Evolutionary conservation across 2,797 vertebrate genomes (phyloP), one percentile per base, ranked within the genome.

Genomic region (Pipistrellus kuhlii): DNA sequence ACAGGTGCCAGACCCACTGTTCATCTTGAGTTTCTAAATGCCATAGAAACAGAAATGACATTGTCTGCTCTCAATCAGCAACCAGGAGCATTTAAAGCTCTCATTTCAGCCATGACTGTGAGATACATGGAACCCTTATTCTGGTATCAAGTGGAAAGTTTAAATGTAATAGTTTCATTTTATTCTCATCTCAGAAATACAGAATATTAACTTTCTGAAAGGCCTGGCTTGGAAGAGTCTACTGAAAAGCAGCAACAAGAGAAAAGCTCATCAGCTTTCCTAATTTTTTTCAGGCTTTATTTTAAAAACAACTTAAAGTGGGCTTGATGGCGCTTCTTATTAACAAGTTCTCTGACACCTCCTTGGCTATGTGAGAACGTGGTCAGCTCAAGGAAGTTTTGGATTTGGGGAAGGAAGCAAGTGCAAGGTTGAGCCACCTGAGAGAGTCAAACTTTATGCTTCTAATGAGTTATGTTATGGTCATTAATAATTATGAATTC

Each of bases 41-140:
- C 48, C 69, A 78, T 1, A 73, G 81, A 80, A 76, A 91, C 48
- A 78, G 84, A 92, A 95, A 77, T 64, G 59, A 55, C 85, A 93
- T 51, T 4, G 25, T 69, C 55, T 90, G 14, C 62, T 57, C 27
- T 83, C 46, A 41, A 3, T 20, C 69, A 82, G 41, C 41, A 72
- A 66, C 25, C 0, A 0, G 12, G n/a, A 87, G 27, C 41, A 81
- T 69, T 51, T 44, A 8, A 57, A 73, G 51, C 77, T 64, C 23
- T 51, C 17, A 44, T 57, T 95, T 86, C 68, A 82, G 66, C 41
- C 55, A 41, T 6, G 53, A 77, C 51, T 14, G 12, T 25, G 44
- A 66, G 51, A 32, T 81, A 25, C 8, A 12, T 8, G 14, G 73
- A 57, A 62, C 0, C 0, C 10, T 95, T 59, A 83, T 2, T 15